Conservation (phyloP, 1,140 invertebrate species). For the Bombus superbus region DNA sequence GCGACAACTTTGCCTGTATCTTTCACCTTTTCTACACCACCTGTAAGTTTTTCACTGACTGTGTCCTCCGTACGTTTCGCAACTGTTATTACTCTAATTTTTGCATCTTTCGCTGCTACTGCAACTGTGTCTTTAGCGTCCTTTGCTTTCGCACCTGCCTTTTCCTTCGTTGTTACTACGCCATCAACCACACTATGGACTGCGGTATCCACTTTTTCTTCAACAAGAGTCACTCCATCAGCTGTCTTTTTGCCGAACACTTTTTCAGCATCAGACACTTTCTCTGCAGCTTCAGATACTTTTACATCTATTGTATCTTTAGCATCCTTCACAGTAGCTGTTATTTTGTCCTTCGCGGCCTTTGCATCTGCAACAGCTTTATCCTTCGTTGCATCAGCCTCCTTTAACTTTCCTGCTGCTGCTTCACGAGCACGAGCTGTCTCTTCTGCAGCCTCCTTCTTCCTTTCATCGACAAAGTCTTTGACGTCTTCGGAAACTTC, state of each 20-base stretch:
- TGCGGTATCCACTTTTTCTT: not conserved
- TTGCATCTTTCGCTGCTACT: no score
- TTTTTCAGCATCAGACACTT: not conserved
- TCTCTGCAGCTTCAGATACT: not conserved
- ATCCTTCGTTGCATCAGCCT: conserved; percentile 21
- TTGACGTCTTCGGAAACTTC: conserved; percentile 26
- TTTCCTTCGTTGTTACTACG: not conserved
- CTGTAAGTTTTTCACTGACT: not conserved
- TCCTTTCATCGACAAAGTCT: conserved; percentile 50
- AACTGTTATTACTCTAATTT: no score
- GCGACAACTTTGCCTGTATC: conserved; percentile 17
- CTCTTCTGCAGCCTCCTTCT: conserved; percentile 60
- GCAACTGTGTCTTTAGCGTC: no score
- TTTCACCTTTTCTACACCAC: not conserved
- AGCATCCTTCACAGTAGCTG: conserved; percentile 21
- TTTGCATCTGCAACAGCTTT: conserved; percentile 29
- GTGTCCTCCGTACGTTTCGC: no score
- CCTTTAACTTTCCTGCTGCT: conserved; percentile 7
- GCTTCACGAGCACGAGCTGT: conserved; percentile 28
- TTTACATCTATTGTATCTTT: conserved; percentile 32
- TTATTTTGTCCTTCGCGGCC: conserved; percentile 5
- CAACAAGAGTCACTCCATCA: not conserved
- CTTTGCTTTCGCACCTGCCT: no score
- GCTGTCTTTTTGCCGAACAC: not conserved
- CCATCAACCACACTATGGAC: no score